These are phyloP conservation scores for Bucco capensis DNA, from an alignment of 2,113 vertebrate genomes.

Conservation along the genomic window DNA sequence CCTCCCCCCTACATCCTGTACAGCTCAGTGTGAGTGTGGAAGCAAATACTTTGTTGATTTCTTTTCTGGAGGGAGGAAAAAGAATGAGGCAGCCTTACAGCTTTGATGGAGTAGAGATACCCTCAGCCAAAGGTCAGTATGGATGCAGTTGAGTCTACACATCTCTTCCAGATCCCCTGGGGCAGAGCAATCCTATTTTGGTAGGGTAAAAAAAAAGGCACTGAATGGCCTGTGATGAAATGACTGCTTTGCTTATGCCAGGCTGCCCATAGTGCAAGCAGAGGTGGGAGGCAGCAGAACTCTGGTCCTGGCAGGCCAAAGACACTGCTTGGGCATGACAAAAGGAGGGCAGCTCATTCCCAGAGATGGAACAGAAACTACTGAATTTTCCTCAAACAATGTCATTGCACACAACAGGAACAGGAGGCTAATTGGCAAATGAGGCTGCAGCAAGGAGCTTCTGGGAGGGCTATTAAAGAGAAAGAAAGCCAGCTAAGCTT, in stretches of 20 bases:
- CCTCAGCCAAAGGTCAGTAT: not conserved
- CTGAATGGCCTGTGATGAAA: rapidly evolving
- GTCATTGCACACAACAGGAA: not conserved
- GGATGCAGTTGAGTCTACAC: not conserved
- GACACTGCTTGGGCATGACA: not conserved
- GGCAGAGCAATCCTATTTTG: not conserved
- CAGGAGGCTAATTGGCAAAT: not conserved
- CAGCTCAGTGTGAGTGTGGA: not conserved
- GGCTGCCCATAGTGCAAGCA: rapidly evolving
- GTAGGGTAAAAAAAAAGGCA: not conserved
- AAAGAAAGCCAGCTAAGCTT: conserved; percentile 29
- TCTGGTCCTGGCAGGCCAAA: not conserved
- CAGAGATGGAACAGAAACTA: not conserved
- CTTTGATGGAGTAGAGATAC: not conserved
- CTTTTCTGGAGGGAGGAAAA: not conserved
- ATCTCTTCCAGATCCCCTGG: not conserved
- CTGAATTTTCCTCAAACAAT: not conserved
- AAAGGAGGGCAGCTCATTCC: not conserved
- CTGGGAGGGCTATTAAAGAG: conserved; percentile 1
- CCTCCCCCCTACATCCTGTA: no score
- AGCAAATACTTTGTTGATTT: not conserved
- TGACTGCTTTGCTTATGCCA: not conserved
- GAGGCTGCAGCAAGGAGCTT: not conserved
- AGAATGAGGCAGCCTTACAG: not conserved
- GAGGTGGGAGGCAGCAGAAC: not conserved